phyloP scores from a whole-genome alignment of 2,113 vertebrate genomes.

The Cercocebus atys region DNA sequence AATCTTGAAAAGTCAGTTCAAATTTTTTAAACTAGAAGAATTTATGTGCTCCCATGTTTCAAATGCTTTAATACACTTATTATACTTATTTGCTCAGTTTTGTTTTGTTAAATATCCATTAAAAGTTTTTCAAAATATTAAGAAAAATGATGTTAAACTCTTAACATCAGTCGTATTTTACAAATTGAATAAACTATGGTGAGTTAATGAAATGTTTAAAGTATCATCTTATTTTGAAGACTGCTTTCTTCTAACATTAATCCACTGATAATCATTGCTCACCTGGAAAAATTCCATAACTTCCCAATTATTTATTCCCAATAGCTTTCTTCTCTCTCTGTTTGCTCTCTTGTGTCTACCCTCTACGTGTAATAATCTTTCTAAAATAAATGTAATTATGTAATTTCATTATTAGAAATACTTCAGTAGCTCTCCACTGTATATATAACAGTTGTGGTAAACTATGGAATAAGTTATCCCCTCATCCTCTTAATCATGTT shows the following conservation, averaged over 20 bases:
- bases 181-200: not conserved
- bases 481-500: not conserved
- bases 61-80: not conserved
- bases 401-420: not conserved
- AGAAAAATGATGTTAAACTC: not conserved
- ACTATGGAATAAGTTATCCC: not conserved
- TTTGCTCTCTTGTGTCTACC: not conserved
- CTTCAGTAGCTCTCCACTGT: not conserved
- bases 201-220: not conserved
- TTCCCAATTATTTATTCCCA: not conserved
- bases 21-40: not conserved
- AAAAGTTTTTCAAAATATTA: not conserved
- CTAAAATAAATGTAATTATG: not conserved
- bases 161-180: not conserved
- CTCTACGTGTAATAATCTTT: not conserved
- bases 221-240: not conserved
- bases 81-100: not conserved
- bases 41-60: not conserved
- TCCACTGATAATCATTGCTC: not conserved
- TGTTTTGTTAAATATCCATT: not conserved
- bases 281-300: not conserved
- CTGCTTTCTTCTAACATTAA: not conserved
- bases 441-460: not conserved
- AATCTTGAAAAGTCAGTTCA: not conserved
- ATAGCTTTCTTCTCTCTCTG: not conserved